Evolutionary conservation across 2,797 vertebrate genomes (phyloP), one percentile per base, ranked within the genome.

Genomic region (Lophius americanus): DNA sequence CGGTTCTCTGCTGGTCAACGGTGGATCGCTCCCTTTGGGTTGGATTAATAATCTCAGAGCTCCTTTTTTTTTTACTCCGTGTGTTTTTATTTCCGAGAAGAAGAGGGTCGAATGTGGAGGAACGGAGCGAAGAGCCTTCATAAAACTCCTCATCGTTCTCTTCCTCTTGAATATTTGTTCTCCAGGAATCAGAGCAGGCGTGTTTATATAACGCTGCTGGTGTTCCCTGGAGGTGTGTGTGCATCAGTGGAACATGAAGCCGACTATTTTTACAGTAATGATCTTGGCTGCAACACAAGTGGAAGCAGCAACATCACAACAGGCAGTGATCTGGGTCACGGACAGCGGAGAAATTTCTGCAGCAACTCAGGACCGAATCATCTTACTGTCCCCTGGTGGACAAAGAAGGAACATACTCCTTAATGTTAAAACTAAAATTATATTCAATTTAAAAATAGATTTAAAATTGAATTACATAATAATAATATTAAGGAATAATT

Each of bases 251-350:
- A 53, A 44, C 42, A 49, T 37, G 33, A 58, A 50, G 37, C 10
- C 3, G 32, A 23, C 9, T 66, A 6, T 65, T 76, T 70, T 62
- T 60, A 52, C 60, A 11, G 36, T 2, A 1, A 5, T 57, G 56
- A 32, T 52, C 33, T 36, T 50, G 56, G 56, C 54, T 51, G 55
- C 23, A 43, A 69, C 47, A 41, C 51, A 3, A 68, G 61, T 13
- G 61, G 8, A 33, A 7, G 39, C 70, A 41, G 51, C 70, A 47
- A 8, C 43, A 39, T 12, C 37, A 33, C 60, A 36, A 11, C 55
- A 76, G 51, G 59, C 60, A 51, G 55, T 46, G 63, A 84, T 79
- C 51, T 82, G 78, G 85, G 87, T 85, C 84, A 78, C 13, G 57
- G 52, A 61, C 49, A 5, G 67, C 8, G 4, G 1, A 52, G 23